A percentile compares a stretch with the other conserved stretches of the same genome.
Evolutionary conservation across 2,113 vertebrate genomes (phyloP).

Genomic region (Platysteira castanea): DNA sequence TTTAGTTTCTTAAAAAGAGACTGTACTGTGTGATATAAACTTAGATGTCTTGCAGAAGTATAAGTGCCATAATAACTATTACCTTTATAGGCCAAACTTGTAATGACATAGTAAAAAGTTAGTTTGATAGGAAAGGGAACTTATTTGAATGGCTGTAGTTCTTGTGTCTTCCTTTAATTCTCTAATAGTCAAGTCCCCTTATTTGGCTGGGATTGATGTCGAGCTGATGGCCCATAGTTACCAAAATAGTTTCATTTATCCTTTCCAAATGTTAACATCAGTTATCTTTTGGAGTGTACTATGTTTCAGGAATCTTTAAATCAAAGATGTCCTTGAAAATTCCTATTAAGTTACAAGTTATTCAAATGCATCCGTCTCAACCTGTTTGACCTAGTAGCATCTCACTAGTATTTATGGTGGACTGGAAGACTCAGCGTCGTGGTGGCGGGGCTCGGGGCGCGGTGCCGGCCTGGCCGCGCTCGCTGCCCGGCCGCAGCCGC

Average conservation of each 20-base stretch:
- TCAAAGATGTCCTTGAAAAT: background rate
- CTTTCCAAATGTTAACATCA: background rate
- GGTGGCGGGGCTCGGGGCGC: accelerated
- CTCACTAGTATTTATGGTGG: accelerated
- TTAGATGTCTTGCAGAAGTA: background rate
- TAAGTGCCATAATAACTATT: background rate
- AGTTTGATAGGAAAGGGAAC: background rate
- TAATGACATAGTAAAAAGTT: background rate
- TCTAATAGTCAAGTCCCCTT: background rate
- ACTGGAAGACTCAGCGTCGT: accelerated
- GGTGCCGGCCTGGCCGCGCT: too few species aligned
- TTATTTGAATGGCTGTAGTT: background rate
- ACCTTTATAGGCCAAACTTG: background rate
- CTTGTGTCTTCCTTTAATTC: background rate
- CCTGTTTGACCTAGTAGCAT: accelerated
- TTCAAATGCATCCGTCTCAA: accelerated
- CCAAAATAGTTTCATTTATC: background rate
- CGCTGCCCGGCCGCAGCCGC: background rate
- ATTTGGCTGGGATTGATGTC: background rate
- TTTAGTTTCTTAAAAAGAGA: background rate
- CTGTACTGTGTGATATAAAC: background rate
- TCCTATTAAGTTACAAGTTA: background rate
- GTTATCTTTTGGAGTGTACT: background rate
- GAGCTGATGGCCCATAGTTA: background rate
- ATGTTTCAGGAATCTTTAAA: background rate